These are phyloP conservation scores for Poecilia gillii DNA, from an alignment of 2,797 vertebrate genomes.

Conservation along the genomic window DNA sequence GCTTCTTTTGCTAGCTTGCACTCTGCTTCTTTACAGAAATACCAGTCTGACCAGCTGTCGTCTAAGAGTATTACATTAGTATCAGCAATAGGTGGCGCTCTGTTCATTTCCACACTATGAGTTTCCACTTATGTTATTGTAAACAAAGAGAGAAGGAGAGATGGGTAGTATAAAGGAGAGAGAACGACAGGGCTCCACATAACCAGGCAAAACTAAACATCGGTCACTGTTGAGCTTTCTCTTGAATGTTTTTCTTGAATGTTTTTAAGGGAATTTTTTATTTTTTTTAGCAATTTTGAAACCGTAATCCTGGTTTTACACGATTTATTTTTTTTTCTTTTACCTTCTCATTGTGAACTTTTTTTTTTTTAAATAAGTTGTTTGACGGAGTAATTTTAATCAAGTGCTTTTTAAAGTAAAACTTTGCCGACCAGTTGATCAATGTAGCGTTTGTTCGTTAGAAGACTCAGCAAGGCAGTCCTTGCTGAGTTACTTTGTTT, in stretches of 20 bases:
- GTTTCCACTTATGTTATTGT: too few relatives aligned
- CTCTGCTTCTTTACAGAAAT: not conserved
- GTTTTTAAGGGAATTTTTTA: too few relatives aligned
- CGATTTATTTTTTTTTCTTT: not conserved
- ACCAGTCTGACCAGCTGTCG: not conserved
- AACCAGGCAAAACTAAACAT: too few relatives aligned
- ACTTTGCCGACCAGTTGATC: not conserved
- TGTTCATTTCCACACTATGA: too few relatives aligned
- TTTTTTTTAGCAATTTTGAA: not conserved
- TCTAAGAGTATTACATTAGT: too few relatives aligned
- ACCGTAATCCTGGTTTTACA: not conserved
- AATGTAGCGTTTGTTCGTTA: not conserved
- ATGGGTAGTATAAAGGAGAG: too few relatives aligned
- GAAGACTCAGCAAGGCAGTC: not conserved
- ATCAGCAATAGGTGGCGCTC: too few relatives aligned
- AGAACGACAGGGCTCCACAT: too few relatives aligned
- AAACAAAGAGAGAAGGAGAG: too few relatives aligned
- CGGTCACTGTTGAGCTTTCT: too few relatives aligned
- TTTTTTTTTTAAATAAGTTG: not conserved
- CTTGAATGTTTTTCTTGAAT: not conserved
- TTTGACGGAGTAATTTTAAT: not conserved
- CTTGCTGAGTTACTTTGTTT: not conserved
- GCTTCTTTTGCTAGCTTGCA: not conserved
- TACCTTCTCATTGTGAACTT: not conserved
- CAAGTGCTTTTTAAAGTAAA: not conserved